Evolutionary conservation across 2,888 invertebrate species (phyloP), one percentile per base, ranked within the genome.

Genomic region (Dasypogon diadema): DNA sequence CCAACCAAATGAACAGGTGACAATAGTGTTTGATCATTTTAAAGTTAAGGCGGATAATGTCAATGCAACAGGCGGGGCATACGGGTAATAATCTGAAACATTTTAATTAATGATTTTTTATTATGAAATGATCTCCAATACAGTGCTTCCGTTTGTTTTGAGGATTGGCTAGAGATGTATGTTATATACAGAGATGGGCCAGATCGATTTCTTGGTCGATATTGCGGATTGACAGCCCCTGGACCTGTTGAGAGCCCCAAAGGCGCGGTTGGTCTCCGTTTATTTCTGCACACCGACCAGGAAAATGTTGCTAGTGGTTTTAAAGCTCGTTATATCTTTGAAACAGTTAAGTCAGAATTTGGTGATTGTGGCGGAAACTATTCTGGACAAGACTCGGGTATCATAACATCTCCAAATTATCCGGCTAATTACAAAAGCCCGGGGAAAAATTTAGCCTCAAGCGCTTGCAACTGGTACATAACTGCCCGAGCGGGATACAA

Each of bases 391-490:
- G 93, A 93, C 85, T 93, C 91, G 82, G 95, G 92, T 84, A 92
- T 90, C 83, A 93, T 97, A 81, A 91, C 92, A 78, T 96, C 97
- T 80, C 98, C 98, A 54, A 93, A 95, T 82, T 97, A 91, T 88
- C 98, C 98, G 72, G 90, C 91, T 77, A 93, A 96, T 81, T 99
- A 99, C 87, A 93, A 93, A 83, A 92, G 94, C 60, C 95, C 95
- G 1, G 88, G 91, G 55, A 90, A 91, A 80, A 93, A 92, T 74
- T 89, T 92, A 80, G 93, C 95, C 65, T 94, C 94, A 80, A 92
- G 93, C 85, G 95, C 94, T 79, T 99, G 99, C 88, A 97, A 98
- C 87, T 99, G 99, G 99, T 94, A 93, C 85, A 94, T 99, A 83
- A 92, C 91, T 78, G 97, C 96, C 77, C 90, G 93, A 80, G 92